These are phyloP conservation scores for Amphipoea lucens DNA, from an alignment of 2,888 invertebrate genomes.

Conservation along the genomic window DNA sequence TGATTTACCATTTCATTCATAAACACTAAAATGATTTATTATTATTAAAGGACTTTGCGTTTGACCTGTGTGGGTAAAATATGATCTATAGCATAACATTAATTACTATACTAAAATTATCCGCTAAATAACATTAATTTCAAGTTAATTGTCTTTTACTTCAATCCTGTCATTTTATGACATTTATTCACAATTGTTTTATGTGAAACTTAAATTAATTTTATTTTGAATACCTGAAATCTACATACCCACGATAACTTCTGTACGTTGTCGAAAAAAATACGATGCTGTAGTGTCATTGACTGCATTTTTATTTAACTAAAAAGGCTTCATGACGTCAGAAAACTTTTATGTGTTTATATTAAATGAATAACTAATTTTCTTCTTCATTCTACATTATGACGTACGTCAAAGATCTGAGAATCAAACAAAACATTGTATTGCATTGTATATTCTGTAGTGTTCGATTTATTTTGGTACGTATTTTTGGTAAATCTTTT, in stretches of 20 bases:
- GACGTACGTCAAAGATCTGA: not conserved
- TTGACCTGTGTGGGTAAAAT: constrained; percentile 8
- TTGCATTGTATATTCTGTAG: no score
- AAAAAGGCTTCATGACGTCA: not conserved
- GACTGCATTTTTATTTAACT: not conserved
- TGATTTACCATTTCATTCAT: constrained; percentile 51
- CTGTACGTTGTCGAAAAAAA: not conserved
- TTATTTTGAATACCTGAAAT: not conserved
- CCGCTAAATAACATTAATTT: not conserved
- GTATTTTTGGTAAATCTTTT: no score
- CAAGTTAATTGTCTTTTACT: not conserved
- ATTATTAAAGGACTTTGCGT: constrained; percentile 31
- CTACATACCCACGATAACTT: not conserved
- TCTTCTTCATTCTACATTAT: not conserved
- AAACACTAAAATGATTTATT: constrained; percentile 50
- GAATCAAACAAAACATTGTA: not conserved
- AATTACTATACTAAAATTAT: not conserved
- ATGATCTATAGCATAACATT: not conserved
- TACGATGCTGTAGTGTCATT: not conserved
- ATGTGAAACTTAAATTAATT: not conserved
- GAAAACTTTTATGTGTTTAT: no score
- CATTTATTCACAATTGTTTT: not conserved
- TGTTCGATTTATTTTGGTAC: no score
- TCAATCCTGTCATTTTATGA: not conserved
- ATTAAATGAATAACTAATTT: not conserved